These are phyloP conservation scores for Cebidichthys violaceus DNA, from an alignment of 2,113 vertebrate species.

Conservation along the genomic window DNA sequence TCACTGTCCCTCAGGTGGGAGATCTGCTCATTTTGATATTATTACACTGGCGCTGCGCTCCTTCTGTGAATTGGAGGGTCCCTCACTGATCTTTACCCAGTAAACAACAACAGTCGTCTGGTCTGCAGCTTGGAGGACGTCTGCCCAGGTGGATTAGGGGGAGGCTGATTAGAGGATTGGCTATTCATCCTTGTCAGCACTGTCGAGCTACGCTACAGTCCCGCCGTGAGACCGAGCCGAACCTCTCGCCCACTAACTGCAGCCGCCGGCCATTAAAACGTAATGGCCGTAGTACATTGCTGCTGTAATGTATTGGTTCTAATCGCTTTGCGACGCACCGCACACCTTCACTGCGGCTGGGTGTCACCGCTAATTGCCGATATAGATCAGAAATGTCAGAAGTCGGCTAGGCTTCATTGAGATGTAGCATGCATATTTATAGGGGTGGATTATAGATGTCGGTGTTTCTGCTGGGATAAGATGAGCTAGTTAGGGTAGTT, in stretches of 20 bases:
- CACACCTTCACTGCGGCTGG: conserved; percentile 2
- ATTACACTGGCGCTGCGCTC: conserved; percentile 32
- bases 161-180: conserved; percentile 73
- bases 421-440: conserved; percentile 35
- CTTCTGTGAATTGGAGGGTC: conserved; percentile 1
- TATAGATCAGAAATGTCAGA: conserved; percentile 37
- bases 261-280: conserved; percentile 28
- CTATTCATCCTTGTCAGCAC: conserved; percentile 73
- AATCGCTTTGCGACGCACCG: neutral
- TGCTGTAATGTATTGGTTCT: neutral
- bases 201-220: conserved; percentile 30
- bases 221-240: conserved; percentile 11
- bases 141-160: conserved; percentile 69
- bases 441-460: conserved; percentile 7
- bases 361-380: conserved; percentile 31
- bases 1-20: conserved; percentile 28
- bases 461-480: conserved; percentile 24
- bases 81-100: conserved; percentile 52
- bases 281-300: neutral
- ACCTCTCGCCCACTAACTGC: conserved; percentile 25
- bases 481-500: conserved; percentile 26
- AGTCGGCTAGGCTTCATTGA: neutral
- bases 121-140: conserved; percentile 54
- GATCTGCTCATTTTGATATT: conserved; percentile 38
- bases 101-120: conserved; percentile 66